Conservation (phyloP, 2,797 vertebrate genomes). For the Hephaestus fuliginosus region DNA sequence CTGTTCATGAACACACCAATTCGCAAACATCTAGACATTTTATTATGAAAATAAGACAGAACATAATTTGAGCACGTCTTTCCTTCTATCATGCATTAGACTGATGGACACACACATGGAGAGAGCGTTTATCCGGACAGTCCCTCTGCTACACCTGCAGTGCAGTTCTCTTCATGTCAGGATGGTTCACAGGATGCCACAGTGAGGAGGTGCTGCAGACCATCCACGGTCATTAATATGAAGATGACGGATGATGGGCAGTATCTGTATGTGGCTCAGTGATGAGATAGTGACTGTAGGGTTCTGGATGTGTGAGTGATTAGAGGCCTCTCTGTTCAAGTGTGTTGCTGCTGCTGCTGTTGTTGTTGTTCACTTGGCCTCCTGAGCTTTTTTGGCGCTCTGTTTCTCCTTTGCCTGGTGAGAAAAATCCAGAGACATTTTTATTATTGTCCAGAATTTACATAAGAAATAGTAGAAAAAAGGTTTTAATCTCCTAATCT, state of each 20-base stretch:
- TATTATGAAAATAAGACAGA: conserved; percentile 89
- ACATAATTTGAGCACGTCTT: conserved; percentile 74
- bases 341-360: neutral
- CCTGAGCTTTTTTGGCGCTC: conserved; percentile 96
- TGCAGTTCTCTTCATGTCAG: conserved; percentile 54
- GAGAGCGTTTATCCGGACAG: conserved; percentile 27
- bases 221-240: conserved; percentile 46
- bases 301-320: conserved; percentile 29
- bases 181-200: conserved; percentile 53
- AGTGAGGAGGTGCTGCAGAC: conserved; percentile 48
- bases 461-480: neutral
- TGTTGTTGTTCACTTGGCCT: conserved; percentile 91
- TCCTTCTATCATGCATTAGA: conserved; percentile 80
- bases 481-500: neutral
- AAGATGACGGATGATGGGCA: conserved; percentile 51
- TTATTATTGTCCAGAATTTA: neutral
- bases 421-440: conserved; percentile 31
- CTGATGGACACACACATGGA: conserved; percentile 60
- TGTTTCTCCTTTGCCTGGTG: conserved; percentile 97
- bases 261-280: conserved; percentile 55
- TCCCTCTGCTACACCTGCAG: conserved; percentile 65
- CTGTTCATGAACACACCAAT: conserved; percentile 12
- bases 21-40: conserved; percentile 80
- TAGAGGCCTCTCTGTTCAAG: conserved; percentile 33
- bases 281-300: conserved; percentile 49